Conservation (phyloP, 2,888 invertebrate species). For the Agriotes lineatus region DNA sequence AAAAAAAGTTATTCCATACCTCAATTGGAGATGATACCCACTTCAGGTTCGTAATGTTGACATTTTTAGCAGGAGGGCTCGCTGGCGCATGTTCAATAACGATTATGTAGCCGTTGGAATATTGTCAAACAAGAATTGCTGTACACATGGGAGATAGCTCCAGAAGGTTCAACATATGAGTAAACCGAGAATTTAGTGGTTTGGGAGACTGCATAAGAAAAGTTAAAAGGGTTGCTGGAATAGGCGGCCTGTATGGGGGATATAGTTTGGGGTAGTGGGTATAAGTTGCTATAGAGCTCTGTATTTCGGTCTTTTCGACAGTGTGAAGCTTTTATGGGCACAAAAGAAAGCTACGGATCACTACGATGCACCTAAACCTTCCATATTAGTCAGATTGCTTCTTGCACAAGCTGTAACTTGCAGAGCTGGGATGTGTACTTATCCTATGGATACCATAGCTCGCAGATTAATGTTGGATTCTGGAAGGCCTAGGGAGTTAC, state of each 20-base stretch:
- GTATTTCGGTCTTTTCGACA: slow-evolving; percentile 47
- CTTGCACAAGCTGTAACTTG: slow-evolving; percentile 40
- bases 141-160: no score
- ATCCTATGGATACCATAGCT: slow-evolving; percentile 17
- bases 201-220: slow-evolving; percentile 37
- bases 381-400: slow-evolving; percentile 25
- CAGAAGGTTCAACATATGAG: no score
- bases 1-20: no score
- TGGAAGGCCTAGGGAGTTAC: slow-evolving; percentile 31
- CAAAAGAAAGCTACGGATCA: background rate
- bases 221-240: slow-evolving; percentile 35
- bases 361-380: slow-evolving; percentile 30
- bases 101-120: no score
- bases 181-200: slow-evolving; percentile 45
- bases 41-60: no score
- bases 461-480: slow-evolving; percentile 21
- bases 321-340: slow-evolving; percentile 27
- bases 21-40: no score
- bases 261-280: slow-evolving; percentile 35
- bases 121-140: no score
- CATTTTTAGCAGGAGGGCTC: no score
- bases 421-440: background rate
- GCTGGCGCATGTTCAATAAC: no score
- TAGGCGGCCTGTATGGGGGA: slow-evolving; percentile 45
- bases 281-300: slow-evolving; percentile 43